These are phyloP conservation scores for Crossocerus cetratus DNA, from an alignment of 2,888 invertebrate species.

Conservation along the genomic window DNA sequence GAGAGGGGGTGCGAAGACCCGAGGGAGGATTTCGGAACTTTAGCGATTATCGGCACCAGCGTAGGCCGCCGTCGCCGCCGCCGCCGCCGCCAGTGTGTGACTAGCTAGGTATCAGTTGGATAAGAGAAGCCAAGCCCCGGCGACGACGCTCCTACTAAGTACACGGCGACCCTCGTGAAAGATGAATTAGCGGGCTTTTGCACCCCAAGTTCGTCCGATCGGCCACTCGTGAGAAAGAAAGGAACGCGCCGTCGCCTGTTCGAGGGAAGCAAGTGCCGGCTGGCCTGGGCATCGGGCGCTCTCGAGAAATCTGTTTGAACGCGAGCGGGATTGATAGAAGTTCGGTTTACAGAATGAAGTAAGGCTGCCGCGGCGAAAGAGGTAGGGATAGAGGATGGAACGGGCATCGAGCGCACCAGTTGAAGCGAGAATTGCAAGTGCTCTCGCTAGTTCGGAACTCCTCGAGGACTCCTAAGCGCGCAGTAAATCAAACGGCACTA, in stretches of 20 bases:
- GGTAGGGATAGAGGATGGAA: neutral
- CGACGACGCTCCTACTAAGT: slow-evolving; percentile 2
- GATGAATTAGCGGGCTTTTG: slow-evolving; percentile 15
- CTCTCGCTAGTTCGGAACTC: neutral
- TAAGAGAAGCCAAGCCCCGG: neutral
- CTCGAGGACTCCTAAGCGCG: neutral
- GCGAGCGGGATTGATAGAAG: neutral
- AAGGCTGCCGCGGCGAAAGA: neutral
- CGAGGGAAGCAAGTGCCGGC: too few species aligned
- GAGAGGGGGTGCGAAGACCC: slow-evolving; percentile 11
- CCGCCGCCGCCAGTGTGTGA: too few species aligned
- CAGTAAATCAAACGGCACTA: too few species aligned
- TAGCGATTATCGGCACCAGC: slow-evolving; percentile 30
- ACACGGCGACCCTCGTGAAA: slow-evolving; percentile 13
- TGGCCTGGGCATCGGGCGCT: neutral
- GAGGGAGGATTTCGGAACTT: slow-evolving; percentile 23
- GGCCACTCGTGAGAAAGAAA: neutral
- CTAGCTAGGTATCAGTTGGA: neutral
- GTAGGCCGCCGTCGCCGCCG: too few species aligned
- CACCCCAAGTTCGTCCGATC: neutral
- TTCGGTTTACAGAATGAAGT: neutral
- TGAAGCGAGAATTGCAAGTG: neutral
- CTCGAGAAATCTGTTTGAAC: neutral
- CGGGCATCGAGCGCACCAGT: neutral
- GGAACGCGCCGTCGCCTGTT: neutral